A percentile compares a stretch with the other conserved stretches of the same genome.
These are phyloP conservation scores for Phymastichus coffea DNA, from an alignment of 1,140 invertebrate genomes.

Conservation along the genomic window DNA sequence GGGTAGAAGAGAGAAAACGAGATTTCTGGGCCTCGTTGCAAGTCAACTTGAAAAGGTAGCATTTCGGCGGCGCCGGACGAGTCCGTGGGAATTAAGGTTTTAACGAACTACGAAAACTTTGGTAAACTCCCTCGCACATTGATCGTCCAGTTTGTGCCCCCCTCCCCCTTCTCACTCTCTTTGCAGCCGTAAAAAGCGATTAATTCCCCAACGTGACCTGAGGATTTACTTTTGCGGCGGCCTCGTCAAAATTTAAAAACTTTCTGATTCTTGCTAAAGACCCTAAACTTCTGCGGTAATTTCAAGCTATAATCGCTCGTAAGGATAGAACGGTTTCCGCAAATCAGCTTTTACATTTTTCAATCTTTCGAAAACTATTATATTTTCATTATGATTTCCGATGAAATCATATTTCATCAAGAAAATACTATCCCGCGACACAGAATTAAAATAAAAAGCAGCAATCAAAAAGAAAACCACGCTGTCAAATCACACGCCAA, in stretches of 20 bases:
- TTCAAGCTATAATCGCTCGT: no score
- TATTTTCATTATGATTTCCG: no score
- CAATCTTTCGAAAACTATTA: no score
- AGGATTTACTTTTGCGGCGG: neutral
- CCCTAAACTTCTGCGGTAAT: neutral
- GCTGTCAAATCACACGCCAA: neutral
- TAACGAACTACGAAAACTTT: conserved; percentile 16
- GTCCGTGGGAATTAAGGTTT: conserved; percentile 11
- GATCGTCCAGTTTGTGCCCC: conserved; percentile 11
- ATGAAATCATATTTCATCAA: no score
- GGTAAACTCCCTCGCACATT: conserved; percentile 1
- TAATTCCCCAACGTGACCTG: neutral
- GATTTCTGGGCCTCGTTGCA: no score
- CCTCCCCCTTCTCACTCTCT: no score
- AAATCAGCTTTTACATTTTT: no score
- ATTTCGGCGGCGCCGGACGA: neutral
- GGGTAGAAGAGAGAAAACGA: no score
- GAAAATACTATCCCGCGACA: no score
- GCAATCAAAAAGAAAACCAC: neutral
- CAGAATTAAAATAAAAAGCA: no score
- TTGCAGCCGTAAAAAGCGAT: conserved; percentile 9
- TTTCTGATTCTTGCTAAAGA: no score
- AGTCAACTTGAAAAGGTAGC: neutral
- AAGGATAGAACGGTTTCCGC: no score
- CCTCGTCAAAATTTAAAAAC: conserved; percentile 13